Evolutionary conservation across 2,888 invertebrate genomes (phyloP).

Genomic region (Caenorhabditis afra): DNA sequence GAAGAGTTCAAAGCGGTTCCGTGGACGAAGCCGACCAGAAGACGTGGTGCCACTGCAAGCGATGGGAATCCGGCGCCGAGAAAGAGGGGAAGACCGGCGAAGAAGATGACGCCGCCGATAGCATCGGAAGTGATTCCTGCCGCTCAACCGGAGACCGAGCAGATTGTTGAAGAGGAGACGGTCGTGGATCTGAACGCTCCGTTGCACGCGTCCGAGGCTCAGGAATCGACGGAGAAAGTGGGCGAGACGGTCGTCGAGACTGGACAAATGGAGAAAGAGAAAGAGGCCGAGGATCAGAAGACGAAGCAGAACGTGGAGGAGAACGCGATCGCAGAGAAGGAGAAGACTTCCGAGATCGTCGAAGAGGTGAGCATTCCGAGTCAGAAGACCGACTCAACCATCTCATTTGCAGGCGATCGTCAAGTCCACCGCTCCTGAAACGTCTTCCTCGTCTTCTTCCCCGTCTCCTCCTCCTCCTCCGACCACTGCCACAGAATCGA

Average conservation of each 20-base stretch:
- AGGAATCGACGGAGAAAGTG: background rate
- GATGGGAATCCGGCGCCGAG: constrained; percentile 15
- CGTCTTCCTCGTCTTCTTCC: no score
- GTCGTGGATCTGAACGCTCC: background rate
- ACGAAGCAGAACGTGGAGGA: background rate
- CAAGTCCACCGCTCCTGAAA: no score
- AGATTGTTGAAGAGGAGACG: background rate
- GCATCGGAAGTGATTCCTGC: background rate
- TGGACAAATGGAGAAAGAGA: background rate
- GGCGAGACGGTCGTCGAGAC: no score
- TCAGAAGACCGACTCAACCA: no score
- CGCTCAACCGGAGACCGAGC: background rate
- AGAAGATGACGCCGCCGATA: constrained; percentile 1
- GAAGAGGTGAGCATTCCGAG: no score
- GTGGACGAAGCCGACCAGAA: constrained; percentile 30
- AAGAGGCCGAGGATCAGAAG: background rate
- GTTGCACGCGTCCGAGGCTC: background rate
- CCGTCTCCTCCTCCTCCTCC: no score
- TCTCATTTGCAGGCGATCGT: no score
- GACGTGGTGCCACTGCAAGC: background rate
- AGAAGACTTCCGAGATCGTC: background rate
- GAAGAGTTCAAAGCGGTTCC: constrained; percentile 30
- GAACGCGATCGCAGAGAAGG: background rate
- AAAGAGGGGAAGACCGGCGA: constrained; percentile 27
- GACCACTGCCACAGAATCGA: no score